Conservation (phyloP, 2,797 vertebrate species). For the Lepus oiostolus region DNA sequence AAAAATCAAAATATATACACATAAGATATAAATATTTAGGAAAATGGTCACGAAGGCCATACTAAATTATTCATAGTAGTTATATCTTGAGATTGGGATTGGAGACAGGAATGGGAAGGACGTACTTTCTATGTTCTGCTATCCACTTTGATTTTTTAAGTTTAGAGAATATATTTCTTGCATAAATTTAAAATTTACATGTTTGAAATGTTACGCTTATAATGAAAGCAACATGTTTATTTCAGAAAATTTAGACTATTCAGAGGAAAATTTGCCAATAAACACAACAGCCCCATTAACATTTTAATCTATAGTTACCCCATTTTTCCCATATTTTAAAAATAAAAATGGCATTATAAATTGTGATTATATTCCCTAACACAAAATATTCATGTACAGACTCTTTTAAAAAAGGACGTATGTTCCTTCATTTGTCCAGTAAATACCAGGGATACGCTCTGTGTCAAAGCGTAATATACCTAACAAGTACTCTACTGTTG, state of each 20-base stretch:
- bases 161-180: conserved; percentile 9
- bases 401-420: neutral
- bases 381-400: neutral
- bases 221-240: conserved; percentile 34
- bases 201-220: conserved; percentile 21
- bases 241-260: neutral
- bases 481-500: neutral
- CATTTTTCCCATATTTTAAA: conserved; percentile 28
- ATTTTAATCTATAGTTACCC: neutral
- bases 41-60: neutral
- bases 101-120: neutral
- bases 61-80: neutral
- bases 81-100: neutral
- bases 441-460: neutral
- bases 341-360: neutral
- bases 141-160: neutral
- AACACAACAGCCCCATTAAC: conserved; percentile 22
- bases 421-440: conserved; percentile 15
- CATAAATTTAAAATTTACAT: conserved; percentile 50
- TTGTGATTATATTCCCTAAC: neutral
- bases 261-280: conserved; percentile 47
- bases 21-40: neutral
- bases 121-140: conserved; percentile 36
- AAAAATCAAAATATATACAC: neutral
- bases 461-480: neutral